Conservation (phyloP, 2,797 vertebrate genomes). For the Sternotherus odoratus region DNA sequence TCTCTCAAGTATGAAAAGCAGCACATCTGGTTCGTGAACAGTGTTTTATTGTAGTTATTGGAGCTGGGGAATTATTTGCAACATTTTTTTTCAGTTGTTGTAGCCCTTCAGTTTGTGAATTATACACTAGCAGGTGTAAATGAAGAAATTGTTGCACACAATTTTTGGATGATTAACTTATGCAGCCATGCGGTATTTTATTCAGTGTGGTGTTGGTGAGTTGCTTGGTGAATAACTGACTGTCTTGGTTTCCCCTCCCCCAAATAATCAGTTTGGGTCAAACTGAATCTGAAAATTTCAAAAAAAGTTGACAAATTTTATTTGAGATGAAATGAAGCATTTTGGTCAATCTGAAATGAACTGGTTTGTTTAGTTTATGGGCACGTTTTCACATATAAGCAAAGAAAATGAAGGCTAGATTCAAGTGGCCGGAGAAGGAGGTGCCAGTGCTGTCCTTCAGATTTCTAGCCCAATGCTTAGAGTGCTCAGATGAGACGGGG, state of each 20-base stretch:
- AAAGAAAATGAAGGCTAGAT: not conserved
- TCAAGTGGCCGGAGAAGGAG: not conserved
- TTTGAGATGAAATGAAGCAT: not conserved
- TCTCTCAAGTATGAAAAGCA: not conserved
- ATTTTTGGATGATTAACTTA: not conserved
- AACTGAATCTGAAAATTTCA: not conserved
- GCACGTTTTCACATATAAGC: not conserved
- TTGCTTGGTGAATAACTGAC: not conserved
- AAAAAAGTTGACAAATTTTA: not conserved
- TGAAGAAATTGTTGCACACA: not conserved
- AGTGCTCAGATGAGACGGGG: not conserved
- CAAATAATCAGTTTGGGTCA: too few relatives aligned
- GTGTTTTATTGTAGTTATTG: not conserved
- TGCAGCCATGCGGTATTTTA: not conserved
- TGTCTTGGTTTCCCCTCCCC: not conserved
- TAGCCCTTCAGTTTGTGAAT: not conserved
- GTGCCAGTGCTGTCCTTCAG: not conserved
- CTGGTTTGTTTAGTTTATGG: not conserved
- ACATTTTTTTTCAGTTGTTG: not conserved
- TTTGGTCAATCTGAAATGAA: not conserved
- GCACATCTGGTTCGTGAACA: rapidly evolving
- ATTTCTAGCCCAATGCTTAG: not conserved
- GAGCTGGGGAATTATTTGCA: not conserved
- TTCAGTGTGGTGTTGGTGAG: not conserved
- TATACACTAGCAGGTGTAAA: not conserved